phyloP scores from a whole-genome alignment of 2,797 vertebrate genomes.

The Rhynchonycteris naso region DNA sequence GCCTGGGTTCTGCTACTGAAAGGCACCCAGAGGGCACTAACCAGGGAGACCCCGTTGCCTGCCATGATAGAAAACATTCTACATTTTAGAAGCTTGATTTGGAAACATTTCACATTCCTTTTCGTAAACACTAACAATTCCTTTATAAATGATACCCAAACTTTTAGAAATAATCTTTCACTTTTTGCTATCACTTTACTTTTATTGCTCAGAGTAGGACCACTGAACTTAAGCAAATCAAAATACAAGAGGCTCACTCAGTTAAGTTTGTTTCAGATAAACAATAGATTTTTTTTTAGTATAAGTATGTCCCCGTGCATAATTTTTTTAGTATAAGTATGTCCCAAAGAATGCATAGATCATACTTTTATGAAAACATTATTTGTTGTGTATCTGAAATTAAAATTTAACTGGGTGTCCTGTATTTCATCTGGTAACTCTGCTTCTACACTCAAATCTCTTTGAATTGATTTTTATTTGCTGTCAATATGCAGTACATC shows the following conservation, averaged over 20 bases:
- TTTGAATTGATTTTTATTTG: slow-evolving; percentile 8
- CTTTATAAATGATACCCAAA: not conserved
- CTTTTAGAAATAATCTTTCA: not conserved
- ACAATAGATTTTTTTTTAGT: not conserved
- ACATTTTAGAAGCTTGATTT: not conserved
- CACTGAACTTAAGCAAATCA: not conserved
- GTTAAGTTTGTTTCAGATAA: not conserved
- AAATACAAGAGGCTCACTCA: not conserved
- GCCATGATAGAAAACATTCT: not conserved
- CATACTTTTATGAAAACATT: too few species aligned
- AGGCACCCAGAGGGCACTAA: not conserved
- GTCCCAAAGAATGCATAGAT: too few species aligned
- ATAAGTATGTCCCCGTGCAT: not conserved
- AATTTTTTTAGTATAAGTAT: too few species aligned
- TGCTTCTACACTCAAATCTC: not conserved
- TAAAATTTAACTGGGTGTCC: not conserved
- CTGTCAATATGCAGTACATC: not conserved
- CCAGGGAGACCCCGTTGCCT: not conserved
- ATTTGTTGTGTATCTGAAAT: not conserved
- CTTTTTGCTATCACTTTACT: not conserved
- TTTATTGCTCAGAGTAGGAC: not conserved
- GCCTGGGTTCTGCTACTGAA: not conserved
- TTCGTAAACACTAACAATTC: not conserved
- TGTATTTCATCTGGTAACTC: not conserved
- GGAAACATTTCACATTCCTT: not conserved